Base-by-base conservation (phyloP, 2,113 vertebrate species). In the Alectura lathami region DNA sequence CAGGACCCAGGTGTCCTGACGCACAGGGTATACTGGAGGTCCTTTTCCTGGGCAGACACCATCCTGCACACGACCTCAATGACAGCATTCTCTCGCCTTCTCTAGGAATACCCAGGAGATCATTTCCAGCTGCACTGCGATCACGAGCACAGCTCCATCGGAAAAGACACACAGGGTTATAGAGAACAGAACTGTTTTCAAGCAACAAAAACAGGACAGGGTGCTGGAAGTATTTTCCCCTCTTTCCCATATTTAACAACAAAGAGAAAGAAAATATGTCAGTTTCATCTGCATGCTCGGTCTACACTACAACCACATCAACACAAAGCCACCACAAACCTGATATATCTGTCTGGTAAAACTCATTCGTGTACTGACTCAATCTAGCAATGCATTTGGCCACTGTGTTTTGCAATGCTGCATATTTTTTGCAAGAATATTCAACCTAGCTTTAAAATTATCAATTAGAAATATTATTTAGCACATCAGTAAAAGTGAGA, bases 181-280 rank as follows among this genome's bases (percentile, higher is more conserved):
- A 68, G 68, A 30, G 38, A 64, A 83, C 9, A 68, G 3, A 23
- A 22, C 17, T 70, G n/a, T 23, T 27, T 59, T 24, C 47, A 42
- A 17, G 20, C 64, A 77, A 54, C 5, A 84, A 72, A 80, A 72
- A 0, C 3, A 51, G 26, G 4, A 29, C 9, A 85, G 57, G 62
- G 18, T 2, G 40, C 5, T 1, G 11, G 54, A 5, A 3, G 2
- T 15, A 17, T 66, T 21, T 17, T 9, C 6, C 6, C 34, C 36
- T 59, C 27, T 72, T 72, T 74, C 36, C 8, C 21, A 43, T 4
- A 3, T 54, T 84, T 78, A 78, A 63, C 12, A 78, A 8, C 20
- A 13, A 32, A 45, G 3, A 68, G 14, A 66, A 66, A 36, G 17
- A 6, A 29, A 14, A 17, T 34, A 2, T 5, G 66, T 48, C 23